Evolutionary conservation across 1,140 invertebrate genomes (phyloP), one percentile per base, ranked within the genome.

Genomic region (Scaptomyza hsui): DNA sequence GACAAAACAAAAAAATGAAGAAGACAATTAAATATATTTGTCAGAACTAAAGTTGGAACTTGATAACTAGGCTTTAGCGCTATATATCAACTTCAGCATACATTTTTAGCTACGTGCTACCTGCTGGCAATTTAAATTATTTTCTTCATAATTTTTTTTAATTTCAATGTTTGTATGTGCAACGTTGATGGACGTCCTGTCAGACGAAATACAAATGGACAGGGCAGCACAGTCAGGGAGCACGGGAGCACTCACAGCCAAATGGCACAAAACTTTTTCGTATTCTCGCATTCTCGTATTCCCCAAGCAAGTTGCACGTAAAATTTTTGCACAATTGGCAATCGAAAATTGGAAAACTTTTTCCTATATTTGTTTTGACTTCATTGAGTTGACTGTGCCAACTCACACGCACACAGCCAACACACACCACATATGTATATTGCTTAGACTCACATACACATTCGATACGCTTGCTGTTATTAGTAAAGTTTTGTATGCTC

Each of bases 301-400:
- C 77, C 72, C 82, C 67, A 41, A 78, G 72, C 75, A 76, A 76
- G 79, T 73, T 83, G 60, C 60, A 73, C 72, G 68, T 67, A 75
- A 75, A 76, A 86, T 62, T 88, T 72, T 64, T 75, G 78, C 83
- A 88, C 82, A 88, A 88, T 88, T 88, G 82, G 78, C 82, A 88
- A 88, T 88, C 82, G 82, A 88, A 88, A 88, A 88, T 88, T 88
- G 82, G 82, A 88, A 88, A 88, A 88, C 71, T 88, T 88, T 88
- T 88, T 70, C 82, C 82, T 73, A 88, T 88, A 88, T 88, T 88
- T 88, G 82, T 88, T 88, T 86, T 82, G 82, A 78, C 82, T 88
- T 88, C 82, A 88, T 88, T 88, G 78, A 88, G 82, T 88, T 75
- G 78, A 68, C 72, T 76, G 44, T 64, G 45, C 42, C 29, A 53